Evolutionary conservation across 2,113 vertebrate species (phyloP), one percentile per base, ranked within the genome.

Genomic region (Potamarius usumacintae): DNA sequence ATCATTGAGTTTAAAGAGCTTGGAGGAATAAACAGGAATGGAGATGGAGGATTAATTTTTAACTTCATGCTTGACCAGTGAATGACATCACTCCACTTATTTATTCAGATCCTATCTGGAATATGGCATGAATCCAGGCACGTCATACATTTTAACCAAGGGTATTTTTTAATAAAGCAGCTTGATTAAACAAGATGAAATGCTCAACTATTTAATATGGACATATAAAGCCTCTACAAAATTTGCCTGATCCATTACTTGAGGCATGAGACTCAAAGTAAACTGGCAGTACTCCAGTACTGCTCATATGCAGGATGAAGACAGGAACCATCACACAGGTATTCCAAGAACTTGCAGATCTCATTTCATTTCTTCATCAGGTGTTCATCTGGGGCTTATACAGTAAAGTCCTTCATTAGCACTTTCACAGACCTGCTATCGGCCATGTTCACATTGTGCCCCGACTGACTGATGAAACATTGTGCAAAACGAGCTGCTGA

Each of bases 11-110:
- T 80, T 78, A 82, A 79, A 15, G 77, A 57, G 79, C 74, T 42
- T 67, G 77, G 25, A 18, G 79, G 67, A 87, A 87, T 86, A 52
- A 85, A 84, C 30, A 12, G 30, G n/a, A 50, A 84, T 10, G 76
- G 53, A 83, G 71, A 85, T 34, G 25, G 85, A 71, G 20, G 63
- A 82, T 65, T 65, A 77, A 80, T 90, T 65, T 76, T 90, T 89
- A 89, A 87, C 87, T 67, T 48, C 22, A 18, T 50, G 67, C 30
- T 88, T 55, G 25, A 18, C 10, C 0, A 76, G 25, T 48, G 18
- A 87, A 87, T 55, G 22, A 76, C 80, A 76, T 82, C 86, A 72
- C 48, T n/a, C 48, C 10, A 1, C 14, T 48, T n/a, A 69, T 67
- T 78, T 79, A 86, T 65, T 53, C 34, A 67, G 50, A 69, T n/a